Evolutionary conservation across 2,888 invertebrate genomes (phyloP), one percentile per base, ranked within the genome.

Genomic region (Macaria notata): DNA sequence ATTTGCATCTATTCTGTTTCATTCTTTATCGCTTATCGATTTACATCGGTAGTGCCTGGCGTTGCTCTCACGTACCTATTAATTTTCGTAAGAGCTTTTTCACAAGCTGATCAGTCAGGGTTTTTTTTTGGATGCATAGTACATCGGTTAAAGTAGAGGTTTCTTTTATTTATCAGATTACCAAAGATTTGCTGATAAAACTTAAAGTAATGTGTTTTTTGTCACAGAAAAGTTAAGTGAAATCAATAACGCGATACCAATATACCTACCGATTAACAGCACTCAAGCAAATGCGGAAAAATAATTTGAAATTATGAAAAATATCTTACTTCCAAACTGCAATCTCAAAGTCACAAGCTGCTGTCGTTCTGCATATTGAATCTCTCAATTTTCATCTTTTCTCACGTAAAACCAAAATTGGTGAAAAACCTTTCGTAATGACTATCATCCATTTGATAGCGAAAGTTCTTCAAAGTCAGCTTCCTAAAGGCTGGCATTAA

Each of bases 31-130:
- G 33, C 1, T 3, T 36, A 36, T 7, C 1, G 33, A 4, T 4
- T 36, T 36, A 36, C 33, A 19, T 19, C 33, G 33, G 33, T 36
- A 71, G 71, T 68, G 62, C 61, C 65, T 65, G 65, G 70, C 68
- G 71, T 69, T 73, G 70, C 71, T 75, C 70, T 75, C 74, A 68
- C 49, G 71, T 66, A 63, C 70, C 66, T 72, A 73, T 74, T 74
- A 74, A 2, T 1, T 2, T 7, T 36, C 3, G 33, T 7, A 2
- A 36, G 1, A 36, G 19, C 3, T 1, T 36, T 4, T 36, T 2
- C 0, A 36, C 3, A 7, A 2, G 2, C 19, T 19, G 7, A 36
- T 41, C 9, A 3, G 9, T 41, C 8, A n/a, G 8, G 39, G 3
- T 6, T 39, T 8, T 39, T 4, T n/a, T n/a, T n/a, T n/a, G n/a